Evolutionary conservation across 2,113 vertebrate genomes (phyloP).

Genomic region (Epinephelus fuscoguttatus): DNA sequence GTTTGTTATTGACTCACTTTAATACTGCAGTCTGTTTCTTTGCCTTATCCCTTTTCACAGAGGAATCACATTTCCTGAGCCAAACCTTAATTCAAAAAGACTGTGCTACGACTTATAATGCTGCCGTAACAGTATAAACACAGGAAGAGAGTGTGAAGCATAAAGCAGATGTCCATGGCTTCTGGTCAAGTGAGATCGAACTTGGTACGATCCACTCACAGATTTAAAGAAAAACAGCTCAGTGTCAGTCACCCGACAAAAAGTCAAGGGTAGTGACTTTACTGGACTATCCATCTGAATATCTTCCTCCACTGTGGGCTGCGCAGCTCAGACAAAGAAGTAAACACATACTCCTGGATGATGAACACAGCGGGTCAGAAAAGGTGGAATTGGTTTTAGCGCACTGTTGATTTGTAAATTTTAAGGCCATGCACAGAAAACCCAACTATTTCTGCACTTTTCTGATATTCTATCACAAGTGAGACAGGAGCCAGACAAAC

Average conservation of each 20-base stretch:
- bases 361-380: slow-evolving; percentile 40
- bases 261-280: slow-evolving; percentile 9
- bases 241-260: slow-evolving; percentile 3
- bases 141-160: background rate
- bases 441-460: background rate
- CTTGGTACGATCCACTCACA: background rate
- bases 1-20: background rate
- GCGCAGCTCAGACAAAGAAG: slow-evolving; percentile 21
- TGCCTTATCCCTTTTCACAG: background rate
- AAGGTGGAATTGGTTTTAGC: slow-evolving; percentile 35
- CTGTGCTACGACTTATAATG: background rate
- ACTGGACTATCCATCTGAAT: slow-evolving; percentile 9
- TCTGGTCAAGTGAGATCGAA: background rate
- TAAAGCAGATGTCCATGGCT: background rate
- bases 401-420: slow-evolving; percentile 11
- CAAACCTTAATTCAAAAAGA: slow-evolving; percentile 5
- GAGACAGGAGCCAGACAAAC: slow-evolving; percentile 1
- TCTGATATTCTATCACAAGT: slow-evolving; percentile 6
- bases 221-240: slow-evolving; percentile 17
- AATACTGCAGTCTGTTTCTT: background rate
- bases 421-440: slow-evolving; percentile 20
- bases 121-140: background rate
- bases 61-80: slow-evolving; percentile 20
- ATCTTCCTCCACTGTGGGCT: background rate
- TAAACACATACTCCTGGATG: slow-evolving; percentile 22